Percentiles rank a stretch among this genome's conserved stretches.
phyloP scores from a whole-genome alignment of 2,888 invertebrate species.

The Camponotus fellah region DNA sequence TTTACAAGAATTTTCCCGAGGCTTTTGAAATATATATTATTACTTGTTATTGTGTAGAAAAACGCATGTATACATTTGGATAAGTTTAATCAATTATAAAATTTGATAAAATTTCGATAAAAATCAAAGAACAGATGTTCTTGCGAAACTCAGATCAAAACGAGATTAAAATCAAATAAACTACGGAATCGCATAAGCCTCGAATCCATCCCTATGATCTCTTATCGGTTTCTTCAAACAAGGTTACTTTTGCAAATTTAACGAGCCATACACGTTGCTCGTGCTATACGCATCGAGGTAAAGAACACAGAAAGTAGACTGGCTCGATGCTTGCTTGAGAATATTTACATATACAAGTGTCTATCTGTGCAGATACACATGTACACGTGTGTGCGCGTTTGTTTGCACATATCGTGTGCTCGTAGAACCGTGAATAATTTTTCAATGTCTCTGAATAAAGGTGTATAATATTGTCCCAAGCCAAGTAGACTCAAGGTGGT shows the following conservation, averaged over 20 bases:
- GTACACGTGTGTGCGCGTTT: not conserved
- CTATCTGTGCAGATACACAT: too few relatives aligned
- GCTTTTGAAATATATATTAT: not conserved
- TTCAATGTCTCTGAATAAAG: slow-evolving; percentile 31
- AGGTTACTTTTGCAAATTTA: slow-evolving; percentile 18
- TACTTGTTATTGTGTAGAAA: not conserved
- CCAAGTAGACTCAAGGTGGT: not conserved
- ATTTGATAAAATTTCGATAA: not conserved
- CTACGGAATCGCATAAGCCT: not conserved
- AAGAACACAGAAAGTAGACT: slow-evolving; percentile 40
- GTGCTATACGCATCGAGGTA: not conserved
- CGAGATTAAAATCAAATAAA: not conserved
- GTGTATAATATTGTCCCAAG: not conserved
- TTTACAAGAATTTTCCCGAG: not conserved
- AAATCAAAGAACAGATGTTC: not conserved
- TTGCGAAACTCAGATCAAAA: not conserved
- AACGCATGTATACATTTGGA: not conserved
- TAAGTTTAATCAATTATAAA: not conserved
- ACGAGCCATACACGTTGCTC: slow-evolving; percentile 20
- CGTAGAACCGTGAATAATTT: slow-evolving; percentile 14
- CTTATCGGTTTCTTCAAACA: not conserved
- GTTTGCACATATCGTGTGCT: slow-evolving; percentile 1
- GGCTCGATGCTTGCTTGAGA: not conserved
- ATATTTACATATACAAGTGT: slow-evolving; percentile 6
- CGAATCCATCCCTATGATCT: not conserved